Conservation (phyloP, 2,888 invertebrate genomes). For the Anaspis maculata region DNA sequence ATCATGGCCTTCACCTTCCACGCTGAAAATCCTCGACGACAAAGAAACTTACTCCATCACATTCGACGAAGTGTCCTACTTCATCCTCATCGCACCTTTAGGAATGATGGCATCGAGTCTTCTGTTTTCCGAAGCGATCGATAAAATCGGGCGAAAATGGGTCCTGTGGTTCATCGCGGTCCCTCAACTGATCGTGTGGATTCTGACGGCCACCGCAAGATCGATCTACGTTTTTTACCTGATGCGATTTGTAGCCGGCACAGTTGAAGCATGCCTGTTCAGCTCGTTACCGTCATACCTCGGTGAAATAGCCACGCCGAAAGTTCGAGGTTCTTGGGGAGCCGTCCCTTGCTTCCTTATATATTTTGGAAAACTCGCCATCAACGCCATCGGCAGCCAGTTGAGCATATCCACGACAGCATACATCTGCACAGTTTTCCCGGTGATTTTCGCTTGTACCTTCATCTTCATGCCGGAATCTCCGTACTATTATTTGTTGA, state of each 20-base stretch:
- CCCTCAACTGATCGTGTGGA: conserved; percentile 26
- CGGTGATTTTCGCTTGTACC: conserved; percentile 47
- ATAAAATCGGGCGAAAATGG: conserved; percentile 21
- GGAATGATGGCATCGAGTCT: conserved; percentile 7
- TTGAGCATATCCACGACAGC: conserved; percentile 47
- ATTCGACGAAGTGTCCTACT: conserved; percentile 31
- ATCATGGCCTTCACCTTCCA: conserved; percentile 34
- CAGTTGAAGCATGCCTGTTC: conserved; percentile 27
- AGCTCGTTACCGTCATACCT: conserved; percentile 27
- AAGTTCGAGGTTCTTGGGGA: conserved; percentile 30
- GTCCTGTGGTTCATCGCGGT: conserved; percentile 20
- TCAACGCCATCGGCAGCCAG: conserved; percentile 50
- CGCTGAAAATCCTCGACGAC: conserved; percentile 28
- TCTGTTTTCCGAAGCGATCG: conserved; percentile 12
- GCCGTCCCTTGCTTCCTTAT: conserved; percentile 23
- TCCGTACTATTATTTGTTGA: conserved; percentile 28
- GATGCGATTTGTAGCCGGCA: conserved; percentile 24
- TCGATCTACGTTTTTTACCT: conserved; percentile 27
- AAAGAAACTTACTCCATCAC: conserved; percentile 27
- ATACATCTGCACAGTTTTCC: conserved; percentile 49
- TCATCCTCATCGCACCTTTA: conserved; percentile 30
- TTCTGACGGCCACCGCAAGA: conserved; percentile 21
- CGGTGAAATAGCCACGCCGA: conserved; percentile 29
- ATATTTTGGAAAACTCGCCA: conserved; percentile 25
- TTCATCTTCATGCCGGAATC: conserved; percentile 56